Evolutionary conservation across 2,797 vertebrate genomes (phyloP).

Genomic region (Hapalemur alaotrensis): DNA sequence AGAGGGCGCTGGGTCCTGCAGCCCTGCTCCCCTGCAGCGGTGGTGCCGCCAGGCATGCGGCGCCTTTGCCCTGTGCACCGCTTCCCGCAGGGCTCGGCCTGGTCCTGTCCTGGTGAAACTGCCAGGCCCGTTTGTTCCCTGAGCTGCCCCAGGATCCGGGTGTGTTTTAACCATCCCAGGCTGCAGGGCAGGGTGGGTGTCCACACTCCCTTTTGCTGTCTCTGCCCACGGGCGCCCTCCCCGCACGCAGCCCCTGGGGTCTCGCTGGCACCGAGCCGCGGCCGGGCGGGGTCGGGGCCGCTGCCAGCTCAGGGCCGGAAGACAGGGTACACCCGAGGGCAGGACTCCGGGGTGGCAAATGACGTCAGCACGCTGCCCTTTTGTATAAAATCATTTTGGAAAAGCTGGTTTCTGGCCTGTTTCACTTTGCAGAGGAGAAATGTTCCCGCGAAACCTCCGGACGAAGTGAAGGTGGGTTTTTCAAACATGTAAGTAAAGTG

Average conservation of each 20-base stretch:
- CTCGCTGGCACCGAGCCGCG: background rate
- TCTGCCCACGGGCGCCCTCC: accelerated
- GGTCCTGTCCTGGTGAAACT: background rate
- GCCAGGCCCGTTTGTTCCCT: background rate
- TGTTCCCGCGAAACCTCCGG: constrained; percentile 87
- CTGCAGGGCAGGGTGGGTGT: background rate
- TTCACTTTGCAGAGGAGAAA: constrained; percentile 91
- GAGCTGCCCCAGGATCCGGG: background rate
- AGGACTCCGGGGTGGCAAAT: accelerated
- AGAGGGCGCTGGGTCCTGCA: accelerated
- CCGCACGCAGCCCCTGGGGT: accelerated
- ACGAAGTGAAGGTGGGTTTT: constrained; percentile 89
- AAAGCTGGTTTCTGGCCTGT: background rate
- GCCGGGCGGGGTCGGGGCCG: accelerated
- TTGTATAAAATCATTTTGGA: background rate
- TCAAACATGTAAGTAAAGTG: accelerated
- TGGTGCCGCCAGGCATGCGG: background rate
- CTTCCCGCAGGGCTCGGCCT: background rate
- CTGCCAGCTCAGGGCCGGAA: accelerated
- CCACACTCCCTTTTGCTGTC: accelerated
- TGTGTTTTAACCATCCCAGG: accelerated
- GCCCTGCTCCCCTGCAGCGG: background rate
- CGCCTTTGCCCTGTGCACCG: accelerated
- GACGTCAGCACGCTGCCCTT: accelerated
- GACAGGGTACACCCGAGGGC: accelerated